A percentile compares a stretch with the other conserved stretches of the same genome.
These are phyloP conservation scores for Falcunculus frontatus DNA, from an alignment of 2,113 vertebrate genomes.

Conservation along the genomic window DNA sequence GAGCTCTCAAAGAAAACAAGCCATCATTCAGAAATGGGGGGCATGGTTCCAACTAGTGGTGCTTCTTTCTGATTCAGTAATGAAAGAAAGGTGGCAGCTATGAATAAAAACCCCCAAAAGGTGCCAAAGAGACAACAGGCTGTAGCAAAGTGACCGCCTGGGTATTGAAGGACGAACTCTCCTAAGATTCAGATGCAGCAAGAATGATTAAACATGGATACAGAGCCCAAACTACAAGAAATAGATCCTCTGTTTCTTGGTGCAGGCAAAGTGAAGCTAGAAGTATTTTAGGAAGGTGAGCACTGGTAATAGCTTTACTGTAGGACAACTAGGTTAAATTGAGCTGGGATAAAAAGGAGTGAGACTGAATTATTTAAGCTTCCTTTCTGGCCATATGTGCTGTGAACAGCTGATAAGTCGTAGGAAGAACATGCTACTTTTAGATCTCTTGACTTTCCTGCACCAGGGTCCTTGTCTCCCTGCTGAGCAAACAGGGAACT, in stretches of 20 bases:
- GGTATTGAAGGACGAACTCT: background rate
- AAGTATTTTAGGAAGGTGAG: background rate
- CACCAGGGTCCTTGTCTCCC: background rate
- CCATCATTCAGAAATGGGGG: background rate
- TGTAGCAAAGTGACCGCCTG: background rate
- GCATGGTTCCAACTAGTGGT: background rate
- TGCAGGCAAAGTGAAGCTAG: background rate
- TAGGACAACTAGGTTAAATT: conserved; percentile 12
- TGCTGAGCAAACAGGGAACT: background rate
- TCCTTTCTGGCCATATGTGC: conserved; percentile 22
- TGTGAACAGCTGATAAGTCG: background rate
- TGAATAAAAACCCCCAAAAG: background rate
- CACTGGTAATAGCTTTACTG: background rate
- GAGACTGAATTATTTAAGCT: conserved; percentile 35
- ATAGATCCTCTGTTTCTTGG: background rate
- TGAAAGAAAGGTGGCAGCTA: background rate
- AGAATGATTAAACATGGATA: background rate
- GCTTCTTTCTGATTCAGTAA: background rate
- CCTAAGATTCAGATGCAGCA: background rate
- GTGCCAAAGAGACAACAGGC: background rate
- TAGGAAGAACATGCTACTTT: conserved; percentile 11
- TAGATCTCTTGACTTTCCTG: background rate
- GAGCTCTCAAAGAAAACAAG: background rate
- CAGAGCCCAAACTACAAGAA: background rate
- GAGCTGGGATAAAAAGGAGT: background rate